Evolutionary conservation across 2,113 vertebrate genomes (phyloP), one percentile per base, ranked within the genome.

Genomic region (Megaceryle torquata): DNA sequence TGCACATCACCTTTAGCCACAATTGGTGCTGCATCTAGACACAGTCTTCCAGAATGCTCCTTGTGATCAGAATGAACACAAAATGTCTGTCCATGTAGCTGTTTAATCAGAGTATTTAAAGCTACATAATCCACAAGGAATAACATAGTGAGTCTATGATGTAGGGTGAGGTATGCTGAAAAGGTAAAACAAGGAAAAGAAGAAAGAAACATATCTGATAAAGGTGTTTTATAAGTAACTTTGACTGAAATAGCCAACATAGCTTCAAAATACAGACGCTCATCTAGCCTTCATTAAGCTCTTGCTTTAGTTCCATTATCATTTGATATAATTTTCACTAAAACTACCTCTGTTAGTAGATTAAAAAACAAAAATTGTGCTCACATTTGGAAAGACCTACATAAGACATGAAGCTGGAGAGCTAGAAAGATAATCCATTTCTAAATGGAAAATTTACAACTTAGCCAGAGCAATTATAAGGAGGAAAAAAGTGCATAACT

Each of bases 81-180:
- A 71, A 61, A 71, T 11, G 12, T 54, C 68, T 78, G 11, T 71
- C 26, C 22, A 39, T 15, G 19, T 31, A 72, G 51, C 5, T 77
- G 20, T 28, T 82, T 53, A 65, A 76, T 16, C 43, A 72, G 8
- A 37, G 4, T 35, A 37, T 51, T 78, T 74, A 65, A 84, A 75
- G 10, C 5, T 44, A 31, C 0, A 2, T n/a, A 60, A 81, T 39
- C 61, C 1, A 15, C 4, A 39, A 20, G 10, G 9, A 59, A 87
- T 54, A 50, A 82, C 28, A 59, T 10, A 86, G 11, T 70, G 63
- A 61, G 4, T 1, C 3, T 68, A 12, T 10, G 50, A 20, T 46
- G 5, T 26, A 44, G 18, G 11, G 4, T 63, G 37, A 76, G 31
- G 28, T 6, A 81, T 33, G 6, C 20, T 10, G 2, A 64, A 82